phyloP scores from a whole-genome alignment of 2,113 vertebrate species.

The Tetrax tetrax region DNA sequence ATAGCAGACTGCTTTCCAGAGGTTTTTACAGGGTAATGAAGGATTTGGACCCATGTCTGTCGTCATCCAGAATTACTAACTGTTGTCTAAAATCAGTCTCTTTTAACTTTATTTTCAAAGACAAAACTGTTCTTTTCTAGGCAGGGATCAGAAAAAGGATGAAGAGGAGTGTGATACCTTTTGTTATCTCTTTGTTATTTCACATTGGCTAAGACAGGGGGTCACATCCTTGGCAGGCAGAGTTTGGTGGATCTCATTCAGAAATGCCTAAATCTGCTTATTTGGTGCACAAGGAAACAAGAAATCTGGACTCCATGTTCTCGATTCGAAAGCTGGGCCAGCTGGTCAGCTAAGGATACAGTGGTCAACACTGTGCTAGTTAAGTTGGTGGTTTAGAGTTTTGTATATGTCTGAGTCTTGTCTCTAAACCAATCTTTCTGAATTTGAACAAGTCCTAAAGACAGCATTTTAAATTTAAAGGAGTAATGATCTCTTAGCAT shows the following conservation, averaged over 20 bases:
- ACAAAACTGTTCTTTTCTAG: not conserved
- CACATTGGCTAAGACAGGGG: fast-evolving
- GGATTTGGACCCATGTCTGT: not conserved
- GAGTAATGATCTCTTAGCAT: not conserved
- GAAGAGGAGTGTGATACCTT: not conserved
- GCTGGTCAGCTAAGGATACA: not conserved
- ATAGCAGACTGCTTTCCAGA: not conserved
- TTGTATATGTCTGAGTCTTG: not conserved
- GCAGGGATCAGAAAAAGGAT: not conserved
- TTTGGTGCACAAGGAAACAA: not conserved
- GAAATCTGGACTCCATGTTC: not conserved
- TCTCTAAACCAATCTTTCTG: not conserved
- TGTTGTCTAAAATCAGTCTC: not conserved
- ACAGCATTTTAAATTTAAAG: not conserved
- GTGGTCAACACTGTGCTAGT: not conserved
- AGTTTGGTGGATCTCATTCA: not conserved
- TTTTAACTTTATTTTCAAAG: not conserved
- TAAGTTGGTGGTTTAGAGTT: not conserved
- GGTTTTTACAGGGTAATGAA: not conserved
- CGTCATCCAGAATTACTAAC: not conserved
- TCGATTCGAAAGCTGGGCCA: not conserved
- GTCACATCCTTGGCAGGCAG: not conserved
- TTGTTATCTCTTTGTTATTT: not conserved
- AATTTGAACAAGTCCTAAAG: not conserved
- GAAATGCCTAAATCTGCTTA: not conserved